Base-by-base conservation (phyloP, 2,888 invertebrate species). In the Himalopsyche tibetana region DNA sequence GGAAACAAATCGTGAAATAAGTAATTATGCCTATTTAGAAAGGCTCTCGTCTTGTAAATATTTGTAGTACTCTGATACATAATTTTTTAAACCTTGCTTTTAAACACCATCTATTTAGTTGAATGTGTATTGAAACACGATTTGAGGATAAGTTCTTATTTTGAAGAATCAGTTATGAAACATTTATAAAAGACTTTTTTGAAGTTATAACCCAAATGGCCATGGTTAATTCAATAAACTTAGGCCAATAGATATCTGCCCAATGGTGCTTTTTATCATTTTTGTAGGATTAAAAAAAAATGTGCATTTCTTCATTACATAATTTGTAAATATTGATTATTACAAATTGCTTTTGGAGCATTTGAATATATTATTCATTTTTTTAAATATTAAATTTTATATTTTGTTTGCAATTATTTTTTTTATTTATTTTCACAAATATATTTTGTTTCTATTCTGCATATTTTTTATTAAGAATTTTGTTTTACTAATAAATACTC, bases 321-420 rank as follows among this genome's bases (percentile, higher is more conserved):
- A 63, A 63, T 63, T 63, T 63, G 63, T 63, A 63, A n/a, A 63
- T 63, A 63, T 19, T n/a, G 28, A 63, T 63, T 63, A 19, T 63
- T 63, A 19, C 28, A 63, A 6, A 63, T 63, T 63, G 63, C 63
- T 19, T 63, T 63, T 63, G 63, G 9, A 63, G 63, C 63, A 28
- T 63, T 63, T 63, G 63, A 63, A 63, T 63, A 63, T 63, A 63
- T 19, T 63, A 63, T 63, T 63, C 63, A 19, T 9, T 11, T 28
- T 19, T 28, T 12, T 63, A 19, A 19, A 63, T 19, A 19, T 19
- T 63, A 3, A 19, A 8, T 19, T 19, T 2, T 45, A 28, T 19
- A 56, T 56, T 56, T 19, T 63, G 63, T 19, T 28, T 63, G n/a
- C 28, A 19, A 63, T 19, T 0, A 19, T 19, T 6, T 19, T 63